Conservation (phyloP, 2,888 invertebrate genomes). For the Volucella bombylans region DNA sequence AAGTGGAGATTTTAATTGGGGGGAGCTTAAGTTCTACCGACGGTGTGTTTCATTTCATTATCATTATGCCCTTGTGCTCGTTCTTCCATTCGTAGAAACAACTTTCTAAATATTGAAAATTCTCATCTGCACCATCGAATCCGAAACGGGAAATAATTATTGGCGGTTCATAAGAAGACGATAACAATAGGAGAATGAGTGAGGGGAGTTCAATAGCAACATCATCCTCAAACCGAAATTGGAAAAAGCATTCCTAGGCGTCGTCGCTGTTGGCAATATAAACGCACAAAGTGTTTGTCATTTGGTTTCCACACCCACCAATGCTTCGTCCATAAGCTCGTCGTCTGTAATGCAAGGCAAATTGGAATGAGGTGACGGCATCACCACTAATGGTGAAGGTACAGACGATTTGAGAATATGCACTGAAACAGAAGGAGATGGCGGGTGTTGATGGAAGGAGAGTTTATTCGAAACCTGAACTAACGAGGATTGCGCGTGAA, state of each 20-base stretch:
- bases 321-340: constrained; percentile 83
- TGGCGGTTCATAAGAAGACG: constrained; percentile 52
- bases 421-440: constrained; percentile 86
- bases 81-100: not conserved
- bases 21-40: no score
- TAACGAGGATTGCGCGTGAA: constrained; percentile 83
- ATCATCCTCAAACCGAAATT: constrained; percentile 9
- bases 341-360: constrained; percentile 94
- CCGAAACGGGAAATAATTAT: constrained; percentile 36
- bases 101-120: constrained; percentile 58
- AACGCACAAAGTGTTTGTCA: constrained; percentile 70
- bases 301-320: constrained; percentile 75
- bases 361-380: constrained; percentile 85
- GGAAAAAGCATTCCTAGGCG: constrained; percentile 23
- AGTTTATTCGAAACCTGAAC: constrained; percentile 79
- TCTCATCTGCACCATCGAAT: constrained; percentile 48
- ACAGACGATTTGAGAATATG: constrained; percentile 91
- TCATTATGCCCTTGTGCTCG: constrained; percentile 1
- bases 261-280: constrained; percentile 23
- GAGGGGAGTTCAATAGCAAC: not conserved
- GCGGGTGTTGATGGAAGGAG: constrained; percentile 60
- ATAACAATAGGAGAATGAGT: constrained; percentile 30
- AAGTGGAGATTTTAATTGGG: no score
- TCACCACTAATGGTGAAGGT: constrained; percentile 86
- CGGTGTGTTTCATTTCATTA: no score